Evolutionary conservation across 1,140 invertebrate genomes (phyloP).

Genomic region (Matsumurasca onukii): DNA sequence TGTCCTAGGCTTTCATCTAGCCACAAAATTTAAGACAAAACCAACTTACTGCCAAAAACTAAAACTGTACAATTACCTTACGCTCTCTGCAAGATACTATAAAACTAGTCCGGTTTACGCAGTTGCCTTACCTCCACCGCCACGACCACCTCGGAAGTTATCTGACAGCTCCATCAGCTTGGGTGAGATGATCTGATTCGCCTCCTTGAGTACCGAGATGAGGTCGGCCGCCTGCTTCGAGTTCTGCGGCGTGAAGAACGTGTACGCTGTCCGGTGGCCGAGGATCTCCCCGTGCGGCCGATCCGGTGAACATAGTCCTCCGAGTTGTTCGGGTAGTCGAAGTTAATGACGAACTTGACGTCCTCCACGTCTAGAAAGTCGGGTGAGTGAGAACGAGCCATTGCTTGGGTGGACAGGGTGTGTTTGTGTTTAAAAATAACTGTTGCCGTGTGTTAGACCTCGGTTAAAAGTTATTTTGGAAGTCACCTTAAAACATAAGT

Average conservation of each 20-base stretch:
- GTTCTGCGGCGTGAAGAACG: slow-evolving; percentile 93
- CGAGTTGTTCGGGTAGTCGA: slow-evolving; percentile 96
- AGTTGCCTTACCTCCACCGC: slow-evolving; percentile 1
- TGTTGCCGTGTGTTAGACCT: no score
- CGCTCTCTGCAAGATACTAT: no score
- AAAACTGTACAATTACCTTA: no score
- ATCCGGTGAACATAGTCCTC: slow-evolving; percentile 99
- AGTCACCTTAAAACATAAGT: no score
- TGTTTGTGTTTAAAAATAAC: no score
- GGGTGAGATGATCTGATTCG: slow-evolving; percentile 86
- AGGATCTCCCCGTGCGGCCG: slow-evolving; percentile 90
- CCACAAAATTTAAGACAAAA: no score
- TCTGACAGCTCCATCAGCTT: slow-evolving; percentile 64
- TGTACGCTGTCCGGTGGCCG: slow-evolving; percentile 96
- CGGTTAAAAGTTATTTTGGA: no score
- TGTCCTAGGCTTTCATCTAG: no score
- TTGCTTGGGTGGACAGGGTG: no score
- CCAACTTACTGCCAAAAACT: not conserved
- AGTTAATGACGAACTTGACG: slow-evolving; percentile 99
- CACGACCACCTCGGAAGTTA: slow-evolving; percentile 27
- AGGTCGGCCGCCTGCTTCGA: slow-evolving; percentile 87
- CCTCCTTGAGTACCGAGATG: slow-evolving; percentile 86
- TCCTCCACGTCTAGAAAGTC: slow-evolving; percentile 83
- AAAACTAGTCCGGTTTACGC: no score
- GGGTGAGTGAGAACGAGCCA: not conserved